Base-by-base conservation (phyloP, 2,113 vertebrate genomes). In the Albula glossodonta region DNA sequence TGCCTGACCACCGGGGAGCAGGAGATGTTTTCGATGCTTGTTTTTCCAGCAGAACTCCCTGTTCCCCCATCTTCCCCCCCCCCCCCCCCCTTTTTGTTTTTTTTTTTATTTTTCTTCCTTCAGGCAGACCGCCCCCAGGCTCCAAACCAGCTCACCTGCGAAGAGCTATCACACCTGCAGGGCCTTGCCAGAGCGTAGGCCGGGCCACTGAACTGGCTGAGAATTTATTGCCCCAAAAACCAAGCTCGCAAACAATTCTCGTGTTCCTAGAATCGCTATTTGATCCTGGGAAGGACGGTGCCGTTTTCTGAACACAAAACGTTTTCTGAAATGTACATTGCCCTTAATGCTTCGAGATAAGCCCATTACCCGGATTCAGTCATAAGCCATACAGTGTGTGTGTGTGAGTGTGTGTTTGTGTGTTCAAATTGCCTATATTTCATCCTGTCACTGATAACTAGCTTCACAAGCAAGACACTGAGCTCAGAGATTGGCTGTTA, bases 51-150 rank as follows among this genome's bases (percentile, higher is more conserved):
- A 31, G 85, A 66, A 81, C 83, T 88, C 85, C 87, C 87, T 19
- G 57, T 78, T 91, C 87, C 90, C 49, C 63, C 80, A 74, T 81
- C 83, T 84, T 91, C 86, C 25, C n/a, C 4, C 8, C n/a, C 1
- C 10, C 22, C 70, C n/a, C 2, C n/a, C 31, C 31, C 6, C 63
- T n/a, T 6, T 70, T 5, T 70, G 4, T 70, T n/a, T 41, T 41
- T 41, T 41, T 41, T 41, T 41, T 41, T 41, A 41, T 41, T 41
- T 41, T 41, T 41, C 31, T 41, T 41, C 31, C 31, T 41, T 41
- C 31, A 41, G 31, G 31, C 31, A 41, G 0, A 41, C 31, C 31
- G 31, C 31, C 31, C 31, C 31, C 31, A 41, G 31, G 31, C 31
- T 41, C 63, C 4, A 70, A 70, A 2, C 70, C 8, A 8, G n/a